Conservation (phyloP, 1,140 invertebrate species). For the Leguminivora glycinivorella region DNA sequence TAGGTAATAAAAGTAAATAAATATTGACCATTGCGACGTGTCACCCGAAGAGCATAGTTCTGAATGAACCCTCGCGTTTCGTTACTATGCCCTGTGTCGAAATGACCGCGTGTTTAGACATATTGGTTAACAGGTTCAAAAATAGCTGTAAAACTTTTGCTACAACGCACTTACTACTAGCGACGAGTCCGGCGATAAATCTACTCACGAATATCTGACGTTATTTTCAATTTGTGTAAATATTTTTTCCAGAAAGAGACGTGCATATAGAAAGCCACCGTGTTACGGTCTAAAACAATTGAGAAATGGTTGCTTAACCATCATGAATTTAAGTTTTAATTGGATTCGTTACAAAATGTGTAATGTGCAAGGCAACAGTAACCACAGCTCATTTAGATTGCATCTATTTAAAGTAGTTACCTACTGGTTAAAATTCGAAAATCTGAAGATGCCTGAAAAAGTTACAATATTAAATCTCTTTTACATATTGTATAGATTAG, state of each 20-base stretch:
- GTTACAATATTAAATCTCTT: no score
- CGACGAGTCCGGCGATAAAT: slow-evolving; percentile 46
- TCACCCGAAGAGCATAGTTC: slow-evolving; percentile 44
- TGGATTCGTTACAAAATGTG: slow-evolving; percentile 43
- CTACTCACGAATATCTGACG: not conserved
- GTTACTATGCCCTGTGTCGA: slow-evolving; percentile 50
- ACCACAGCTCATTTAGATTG: slow-evolving; percentile 19
- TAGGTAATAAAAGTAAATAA: slow-evolving; percentile 32
- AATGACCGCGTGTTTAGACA: slow-evolving; percentile 57
- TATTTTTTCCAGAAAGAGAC: slow-evolving; percentile 11
- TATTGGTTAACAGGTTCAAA: slow-evolving; percentile 48
- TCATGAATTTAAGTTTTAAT: slow-evolving; percentile 48
- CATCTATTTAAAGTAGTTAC: slow-evolving; percentile 15
- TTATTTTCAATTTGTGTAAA: slow-evolving; percentile 1
- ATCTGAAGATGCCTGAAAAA: no score
- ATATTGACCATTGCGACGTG: slow-evolving; percentile 56
- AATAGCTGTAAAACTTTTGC: slow-evolving; percentile 42
- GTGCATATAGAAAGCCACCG: slow-evolving; percentile 41
- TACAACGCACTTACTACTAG: slow-evolving; percentile 38
- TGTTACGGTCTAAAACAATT: slow-evolving; percentile 48
- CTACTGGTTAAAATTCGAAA: no score
- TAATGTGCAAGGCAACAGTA: slow-evolving; percentile 24
- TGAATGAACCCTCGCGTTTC: slow-evolving; percentile 36
- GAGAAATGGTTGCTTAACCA: slow-evolving; percentile 42
- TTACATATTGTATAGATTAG: no score